Conservation (phyloP, 2,888 invertebrate species). For the Caenorhabditis sp. region DNA sequence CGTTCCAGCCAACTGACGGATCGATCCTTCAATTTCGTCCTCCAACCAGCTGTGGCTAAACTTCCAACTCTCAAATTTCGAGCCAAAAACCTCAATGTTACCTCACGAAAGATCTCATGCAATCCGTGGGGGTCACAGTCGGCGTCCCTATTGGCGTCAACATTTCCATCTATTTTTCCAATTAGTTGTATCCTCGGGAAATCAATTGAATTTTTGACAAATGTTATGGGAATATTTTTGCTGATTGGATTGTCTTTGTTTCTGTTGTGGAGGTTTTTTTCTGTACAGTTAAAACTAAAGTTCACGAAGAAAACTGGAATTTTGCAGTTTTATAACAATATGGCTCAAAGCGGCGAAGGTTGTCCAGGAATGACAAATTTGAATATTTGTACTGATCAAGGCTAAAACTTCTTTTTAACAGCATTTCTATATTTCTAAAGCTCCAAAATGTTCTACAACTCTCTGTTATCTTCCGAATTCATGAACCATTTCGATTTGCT, state of each 20-base stretch:
- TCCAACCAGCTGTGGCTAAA: constrained; percentile 33
- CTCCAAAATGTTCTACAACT: no score
- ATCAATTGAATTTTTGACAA: background rate
- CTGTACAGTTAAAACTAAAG: background rate
- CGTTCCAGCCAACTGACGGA: constrained; percentile 28
- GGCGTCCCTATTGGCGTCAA: constrained; percentile 7
- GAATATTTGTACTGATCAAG: background rate
- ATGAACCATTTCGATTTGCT: background rate
- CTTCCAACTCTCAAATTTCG: background rate
- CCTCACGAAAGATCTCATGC: constrained; percentile 37
- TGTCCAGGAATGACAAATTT: no score
- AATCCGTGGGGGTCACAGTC: constrained; percentile 29
- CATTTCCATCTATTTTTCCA: constrained; percentile 6
- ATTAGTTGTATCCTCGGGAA: background rate
- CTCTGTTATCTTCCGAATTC: no score
- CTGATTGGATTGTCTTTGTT: background rate
- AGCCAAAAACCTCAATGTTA: background rate
- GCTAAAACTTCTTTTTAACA: background rate
- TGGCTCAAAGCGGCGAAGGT: no score
- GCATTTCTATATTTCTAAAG: no score
- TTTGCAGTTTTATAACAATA: no score
- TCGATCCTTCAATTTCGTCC: constrained; percentile 25
- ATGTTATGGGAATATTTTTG: background rate
- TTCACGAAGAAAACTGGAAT: no score
- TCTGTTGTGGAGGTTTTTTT: background rate